Evolutionary conservation across 2,113 vertebrate species (phyloP).

Genomic region (Nothobranchius kuhntae): DNA sequence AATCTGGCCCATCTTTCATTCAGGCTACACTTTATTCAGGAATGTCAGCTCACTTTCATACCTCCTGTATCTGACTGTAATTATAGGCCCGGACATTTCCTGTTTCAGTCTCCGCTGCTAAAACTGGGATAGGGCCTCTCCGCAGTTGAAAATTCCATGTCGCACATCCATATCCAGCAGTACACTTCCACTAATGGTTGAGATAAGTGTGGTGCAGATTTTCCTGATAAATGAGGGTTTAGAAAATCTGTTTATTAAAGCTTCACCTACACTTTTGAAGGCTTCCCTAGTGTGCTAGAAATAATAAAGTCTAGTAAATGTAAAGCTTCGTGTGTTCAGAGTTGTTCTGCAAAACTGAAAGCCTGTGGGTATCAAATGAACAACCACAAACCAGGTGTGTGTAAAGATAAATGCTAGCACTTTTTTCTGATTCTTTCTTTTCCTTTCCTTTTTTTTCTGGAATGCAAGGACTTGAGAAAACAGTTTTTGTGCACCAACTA

Average conservation of each 20-base stretch:
- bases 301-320: constrained; percentile 14
- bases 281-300: constrained; percentile 30
- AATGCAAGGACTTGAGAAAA: constrained; percentile 68
- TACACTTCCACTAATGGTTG: constrained; percentile 25
- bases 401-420: constrained; percentile 51
- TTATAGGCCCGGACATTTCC: constrained; percentile 70
- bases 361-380: constrained; percentile 62
- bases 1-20: constrained; percentile 48
- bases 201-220: constrained; percentile 52
- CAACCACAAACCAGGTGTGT: constrained; percentile 68
- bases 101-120: constrained; percentile 45
- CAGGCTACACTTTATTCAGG: constrained; percentile 57
- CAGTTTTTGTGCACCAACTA: constrained; percentile 65
- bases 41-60: constrained; percentile 63
- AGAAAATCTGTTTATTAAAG: constrained; percentile 44
- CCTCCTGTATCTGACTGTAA: constrained; percentile 67
- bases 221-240: constrained; percentile 41
- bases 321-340: constrained; percentile 24
- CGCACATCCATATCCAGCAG: constrained; percentile 28
- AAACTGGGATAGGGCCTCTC: constrained; percentile 38
- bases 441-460: constrained; percentile 46
- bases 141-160: constrained; percentile 13
- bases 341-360: constrained; percentile 44
- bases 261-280: constrained; percentile 40
- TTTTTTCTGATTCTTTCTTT: constrained; percentile 23